Conservation (phyloP, 2,888 invertebrate genomes). For the Thereva nobilitata region DNA sequence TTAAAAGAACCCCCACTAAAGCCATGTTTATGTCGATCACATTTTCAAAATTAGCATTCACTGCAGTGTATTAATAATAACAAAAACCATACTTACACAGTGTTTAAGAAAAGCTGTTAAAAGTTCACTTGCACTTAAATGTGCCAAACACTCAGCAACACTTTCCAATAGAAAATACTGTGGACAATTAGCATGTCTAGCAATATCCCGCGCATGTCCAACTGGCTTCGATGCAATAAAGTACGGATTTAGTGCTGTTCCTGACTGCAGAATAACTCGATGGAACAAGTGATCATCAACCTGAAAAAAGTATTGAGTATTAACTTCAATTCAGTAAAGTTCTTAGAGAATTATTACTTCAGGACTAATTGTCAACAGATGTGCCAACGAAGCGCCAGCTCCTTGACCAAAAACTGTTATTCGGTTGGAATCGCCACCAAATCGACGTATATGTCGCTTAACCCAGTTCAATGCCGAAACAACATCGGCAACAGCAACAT, state of each 20-base stretch:
- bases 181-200: constrained; percentile 53
- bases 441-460: constrained; percentile 57
- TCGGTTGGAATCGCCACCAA: constrained; percentile 59
- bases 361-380: constrained; percentile 58
- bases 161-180: constrained; percentile 41
- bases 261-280: constrained; percentile 62
- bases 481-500: constrained; percentile 62
- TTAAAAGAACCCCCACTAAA: too few relatives aligned
- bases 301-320: constrained; percentile 17
- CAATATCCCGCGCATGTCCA: constrained; percentile 53
- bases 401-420: constrained; percentile 63
- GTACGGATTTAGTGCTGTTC: constrained; percentile 61
- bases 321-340: neutral
- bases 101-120: constrained; percentile 20
- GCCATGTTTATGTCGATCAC: too few relatives aligned
- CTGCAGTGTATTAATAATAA: too few relatives aligned
- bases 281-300: constrained; percentile 54
- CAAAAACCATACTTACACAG: constrained; percentile 14
- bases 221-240: constrained; percentile 59
- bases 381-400: constrained; percentile 60
- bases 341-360: constrained; percentile 46
- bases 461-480: constrained; percentile 62
- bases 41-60: too few relatives aligned
- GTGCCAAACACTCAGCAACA: constrained; percentile 48
- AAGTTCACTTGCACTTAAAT: constrained; percentile 44